Conservation (phyloP, 1,140 invertebrate genomes). For the Heliconius hewitsoni region DNA sequence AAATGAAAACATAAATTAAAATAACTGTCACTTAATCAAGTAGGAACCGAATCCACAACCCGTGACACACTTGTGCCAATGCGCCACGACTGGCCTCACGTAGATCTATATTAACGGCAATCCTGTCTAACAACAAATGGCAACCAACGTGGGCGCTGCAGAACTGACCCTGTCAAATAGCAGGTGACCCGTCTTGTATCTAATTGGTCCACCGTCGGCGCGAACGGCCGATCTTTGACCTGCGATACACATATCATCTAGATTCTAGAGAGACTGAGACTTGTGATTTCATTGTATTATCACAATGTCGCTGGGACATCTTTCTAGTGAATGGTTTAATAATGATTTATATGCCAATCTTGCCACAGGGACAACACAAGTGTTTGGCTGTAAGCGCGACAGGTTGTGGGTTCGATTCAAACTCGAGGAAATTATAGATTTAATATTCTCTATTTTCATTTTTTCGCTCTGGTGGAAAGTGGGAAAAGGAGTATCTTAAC, state of each 20-base stretch:
- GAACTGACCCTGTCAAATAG: slow-evolving; percentile 57
- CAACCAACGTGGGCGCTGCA: slow-evolving; percentile 54
- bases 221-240: slow-evolving; percentile 75
- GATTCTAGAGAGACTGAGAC: neutral
- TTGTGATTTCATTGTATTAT: slow-evolving; percentile 54
- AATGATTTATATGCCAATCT: neutral
- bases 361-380: too few species aligned
- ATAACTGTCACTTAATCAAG: too few species aligned
- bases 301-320: slow-evolving; percentile 16
- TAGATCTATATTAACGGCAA: neutral
- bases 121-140: neutral
- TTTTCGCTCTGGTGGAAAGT: too few species aligned
- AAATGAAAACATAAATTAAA: too few species aligned
- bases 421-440: too few species aligned
- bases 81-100: too few species aligned
- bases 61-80: too few species aligned
- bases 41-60: too few species aligned
- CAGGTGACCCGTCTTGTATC: slow-evolving; percentile 62
- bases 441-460: too few species aligned
- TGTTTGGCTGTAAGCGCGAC: too few species aligned
- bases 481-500: too few species aligned
- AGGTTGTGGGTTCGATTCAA: too few species aligned
- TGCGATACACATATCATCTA: slow-evolving; percentile 68
- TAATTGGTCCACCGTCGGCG: slow-evolving; percentile 64
- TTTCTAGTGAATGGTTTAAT: neutral